Conservation (phyloP, 2,113 vertebrate genomes). For the Zosterops hypoxanthus region DNA sequence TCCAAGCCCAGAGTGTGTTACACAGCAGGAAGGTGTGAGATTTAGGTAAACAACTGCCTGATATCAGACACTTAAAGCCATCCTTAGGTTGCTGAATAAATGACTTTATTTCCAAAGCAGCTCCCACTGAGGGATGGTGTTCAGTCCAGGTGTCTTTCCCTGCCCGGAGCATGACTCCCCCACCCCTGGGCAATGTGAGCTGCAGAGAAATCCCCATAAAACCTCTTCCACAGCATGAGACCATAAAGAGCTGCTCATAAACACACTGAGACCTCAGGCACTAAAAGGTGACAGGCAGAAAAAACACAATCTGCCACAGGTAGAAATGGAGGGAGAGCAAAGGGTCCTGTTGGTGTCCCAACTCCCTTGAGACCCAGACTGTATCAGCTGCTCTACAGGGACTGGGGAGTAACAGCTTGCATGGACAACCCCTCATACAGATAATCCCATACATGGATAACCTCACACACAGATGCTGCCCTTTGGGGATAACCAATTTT, state of each 20-base stretch:
- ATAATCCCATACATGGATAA: background rate
- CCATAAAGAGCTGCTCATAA: background rate
- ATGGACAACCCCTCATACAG: accelerated
- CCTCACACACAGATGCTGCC: too few species aligned
- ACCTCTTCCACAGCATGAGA: background rate
- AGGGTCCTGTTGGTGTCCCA: background rate
- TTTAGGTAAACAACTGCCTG: background rate
- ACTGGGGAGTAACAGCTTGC: background rate
- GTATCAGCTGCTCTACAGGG: background rate
- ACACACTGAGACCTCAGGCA: background rate
- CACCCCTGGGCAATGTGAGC: background rate
- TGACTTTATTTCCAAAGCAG: background rate
- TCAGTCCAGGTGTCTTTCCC: background rate
- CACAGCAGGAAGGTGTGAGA: background rate
- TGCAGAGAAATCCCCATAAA: background rate
- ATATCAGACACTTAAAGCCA: background rate
- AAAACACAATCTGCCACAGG: background rate
- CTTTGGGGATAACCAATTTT: too few species aligned
- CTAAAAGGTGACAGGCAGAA: background rate
- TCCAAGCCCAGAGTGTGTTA: background rate
- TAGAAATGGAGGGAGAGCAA: background rate
- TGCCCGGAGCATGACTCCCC: background rate
- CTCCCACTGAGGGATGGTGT: background rate
- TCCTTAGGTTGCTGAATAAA: background rate
- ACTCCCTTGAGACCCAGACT: background rate